Base-by-base conservation (phyloP, 2,888 invertebrate species). In the Pediacus dermestoides region DNA sequence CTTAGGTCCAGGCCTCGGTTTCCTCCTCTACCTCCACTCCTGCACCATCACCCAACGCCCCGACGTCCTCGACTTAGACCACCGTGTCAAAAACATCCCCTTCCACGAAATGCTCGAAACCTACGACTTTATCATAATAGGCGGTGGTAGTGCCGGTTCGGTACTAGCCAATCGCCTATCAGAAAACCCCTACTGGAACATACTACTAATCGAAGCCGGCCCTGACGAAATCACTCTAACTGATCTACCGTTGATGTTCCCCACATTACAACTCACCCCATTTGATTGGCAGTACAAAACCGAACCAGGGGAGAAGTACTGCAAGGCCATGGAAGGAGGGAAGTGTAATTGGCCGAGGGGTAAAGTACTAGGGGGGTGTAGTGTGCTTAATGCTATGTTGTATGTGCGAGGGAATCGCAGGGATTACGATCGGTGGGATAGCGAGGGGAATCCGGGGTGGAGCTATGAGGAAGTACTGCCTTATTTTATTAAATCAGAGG, bases 331-430 rank as follows among this genome's bases (percentile, higher is more conserved):
- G 81, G 68, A 76, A 22, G 74, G 78, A 23, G 72, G 70, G 4
- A 69, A 72, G 34, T 85, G 85, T 55, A 79, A 78, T 49, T 87
- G 85, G 86, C 87, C 87, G 0, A 74, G 90, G 14, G 90, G 85
- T 0, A 86, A 84, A 70, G 82, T 84, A 3, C 70, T 88, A 11
- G 84, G 84, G 12, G 93, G 93, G 0, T 83, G 82, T 8, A 88
- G 89, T 57, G 84, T 85, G 1, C 69, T 92, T 2, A 93, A 93
- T 63, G 92, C 90, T 10, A 92, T 94, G 92, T 73, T 89, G 40
- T 92, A 92, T 58, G 74, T 91, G 0, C 73, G 93, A 35, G 93
- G 92, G 0, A 90, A 93, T 61, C 77, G 76, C 33, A 74, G 71
- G 2, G 93, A 93, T 62, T 94, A 90, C 63, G 88, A 94, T 57